Conservation (phyloP, 2,797 vertebrate species). For the Euthynnus affinis region DNA sequence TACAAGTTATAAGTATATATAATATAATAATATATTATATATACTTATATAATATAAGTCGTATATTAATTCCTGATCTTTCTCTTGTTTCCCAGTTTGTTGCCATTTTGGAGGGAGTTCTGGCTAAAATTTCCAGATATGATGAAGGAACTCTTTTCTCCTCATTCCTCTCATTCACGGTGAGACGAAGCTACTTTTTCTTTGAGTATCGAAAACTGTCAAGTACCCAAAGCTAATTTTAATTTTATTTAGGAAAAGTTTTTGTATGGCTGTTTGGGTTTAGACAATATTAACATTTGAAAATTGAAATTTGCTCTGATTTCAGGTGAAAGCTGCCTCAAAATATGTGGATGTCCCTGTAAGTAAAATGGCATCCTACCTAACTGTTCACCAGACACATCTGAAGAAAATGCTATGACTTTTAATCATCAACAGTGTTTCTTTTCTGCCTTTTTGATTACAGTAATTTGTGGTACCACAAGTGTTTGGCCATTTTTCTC, state of each 20-base stretch:
- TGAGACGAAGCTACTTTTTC: conserved; percentile 80
- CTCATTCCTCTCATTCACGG: conserved; percentile 99
- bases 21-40: too few species aligned
- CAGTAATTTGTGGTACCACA: conserved; percentile 1
- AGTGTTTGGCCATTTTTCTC: conserved; percentile 3
- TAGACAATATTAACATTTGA: too few species aligned
- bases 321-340: conserved; percentile 98
- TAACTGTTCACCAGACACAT: conserved; percentile 3
- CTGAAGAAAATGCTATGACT: conserved; percentile 19
- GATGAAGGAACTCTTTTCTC: conserved; percentile 99
- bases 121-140: conserved; percentile 99
- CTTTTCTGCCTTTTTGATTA: conserved; percentile 8
- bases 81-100: conserved; percentile 88
- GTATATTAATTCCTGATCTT: neutral
- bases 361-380: conserved; percentile 83
- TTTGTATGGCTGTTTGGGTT: too few species aligned
- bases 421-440: conserved; percentile 13
- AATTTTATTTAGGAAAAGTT: neutral
- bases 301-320: conserved; percentile 67
- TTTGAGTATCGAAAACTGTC: neutral
- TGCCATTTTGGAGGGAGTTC: conserved; percentile 95
- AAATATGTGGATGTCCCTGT: conserved; percentile 99
- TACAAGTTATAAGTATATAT: too few species aligned
- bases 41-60: too few species aligned
- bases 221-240: too few species aligned